Base-by-base conservation (phyloP, 2,797 vertebrate species). In the Fistularia tabacaria region DNA sequence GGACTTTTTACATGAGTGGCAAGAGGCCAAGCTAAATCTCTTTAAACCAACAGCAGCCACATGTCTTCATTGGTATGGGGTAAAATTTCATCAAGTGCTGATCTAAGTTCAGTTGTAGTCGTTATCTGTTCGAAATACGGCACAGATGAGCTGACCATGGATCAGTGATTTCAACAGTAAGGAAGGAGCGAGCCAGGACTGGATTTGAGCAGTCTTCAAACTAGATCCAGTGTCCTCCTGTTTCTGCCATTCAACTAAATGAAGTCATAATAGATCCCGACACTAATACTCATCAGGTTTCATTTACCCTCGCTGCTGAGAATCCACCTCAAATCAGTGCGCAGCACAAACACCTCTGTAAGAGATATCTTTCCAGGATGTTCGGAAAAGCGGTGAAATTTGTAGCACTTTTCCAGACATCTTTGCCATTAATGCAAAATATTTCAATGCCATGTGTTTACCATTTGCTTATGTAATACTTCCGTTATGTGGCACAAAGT, bases 171-270 rank as follows among this genome's bases (percentile, higher is more conserved):
- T 44, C 53, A 60, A 65, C 51, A 66, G 55, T 55, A 40, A 73
- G 59, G 45, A 14, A 51, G 64, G 38, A 65, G 57, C 11, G 66
- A 66, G 81, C 71, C 84, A 75, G 76, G 37, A 77, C 51, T 70
- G 72, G 77, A 84, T 83, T 81, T 79, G 69, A 84, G 63, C 57
- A 39, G 55, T 62, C 66, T 60, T 78, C 70, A 66, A 77, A 78
- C 65, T 62, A 66, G 74, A 84, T 80, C 68, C 64, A 59, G 71
- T 77, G 66, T 79, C 85, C 82, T 86, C 74, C 83, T 89, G 82
- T 83, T 85, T 86, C 85, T 88, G 80, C 82, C 80, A 85, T 87
- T 87, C 81, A 87, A 81, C 64, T 72, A 81, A 79, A 85, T 81
- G 69, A 87, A 87, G 81, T 81, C 79, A 87, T 85, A 82, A 83